Percentiles rank a stretch among this genome's conserved stretches.
phyloP scores from a whole-genome alignment of 2,113 vertebrate genomes.

The Sceloporus tristichus region DNA sequence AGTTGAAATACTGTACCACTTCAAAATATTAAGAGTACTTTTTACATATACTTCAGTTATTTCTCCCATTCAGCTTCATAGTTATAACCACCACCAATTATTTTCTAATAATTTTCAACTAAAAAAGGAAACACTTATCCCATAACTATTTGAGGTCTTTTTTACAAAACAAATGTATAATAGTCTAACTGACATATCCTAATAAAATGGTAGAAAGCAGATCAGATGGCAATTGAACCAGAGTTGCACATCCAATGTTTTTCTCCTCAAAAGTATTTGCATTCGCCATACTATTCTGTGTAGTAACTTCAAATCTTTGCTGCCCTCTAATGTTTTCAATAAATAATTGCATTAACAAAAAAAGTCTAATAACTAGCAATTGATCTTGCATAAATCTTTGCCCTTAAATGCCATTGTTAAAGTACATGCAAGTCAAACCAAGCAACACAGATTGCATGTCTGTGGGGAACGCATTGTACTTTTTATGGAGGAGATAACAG shows the following conservation, averaged over 20 bases:
- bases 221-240: not conserved
- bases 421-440: not conserved
- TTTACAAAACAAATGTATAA: not conserved
- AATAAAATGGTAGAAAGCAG: not conserved
- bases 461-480: too few species aligned
- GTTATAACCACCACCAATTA: not conserved
- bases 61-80: not conserved
- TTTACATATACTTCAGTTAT: not conserved
- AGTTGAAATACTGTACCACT: not conserved
- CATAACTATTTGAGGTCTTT: too few species aligned
- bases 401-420: not conserved
- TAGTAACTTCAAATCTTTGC: conserved; percentile 58
- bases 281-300: not conserved
- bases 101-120: too few species aligned
- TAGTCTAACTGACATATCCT: not conserved
- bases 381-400: not conserved
- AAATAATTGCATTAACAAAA: conserved; percentile 55
- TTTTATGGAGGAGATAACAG: too few species aligned
- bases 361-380: not conserved
- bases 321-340: conserved; percentile 72
- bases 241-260: not conserved
- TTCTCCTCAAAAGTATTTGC: too few species aligned
- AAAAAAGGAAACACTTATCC: too few species aligned
- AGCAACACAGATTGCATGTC: too few species aligned
- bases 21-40: too few species aligned